phyloP scores from a whole-genome alignment of 2,113 vertebrate species.

The Heterotilapia buettikoferi region DNA sequence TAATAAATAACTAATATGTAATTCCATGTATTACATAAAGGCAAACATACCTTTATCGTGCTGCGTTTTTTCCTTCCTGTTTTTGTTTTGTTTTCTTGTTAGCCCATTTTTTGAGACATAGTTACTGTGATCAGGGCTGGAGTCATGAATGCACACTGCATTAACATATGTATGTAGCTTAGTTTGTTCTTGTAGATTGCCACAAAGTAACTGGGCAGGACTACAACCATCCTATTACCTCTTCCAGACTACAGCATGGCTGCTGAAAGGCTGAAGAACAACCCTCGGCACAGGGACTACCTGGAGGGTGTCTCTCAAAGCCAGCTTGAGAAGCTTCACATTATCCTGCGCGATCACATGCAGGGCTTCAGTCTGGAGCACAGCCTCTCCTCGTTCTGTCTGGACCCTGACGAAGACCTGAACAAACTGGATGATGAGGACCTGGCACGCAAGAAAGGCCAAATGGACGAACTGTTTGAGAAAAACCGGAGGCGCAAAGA shows the following conservation, averaged over 20 bases:
- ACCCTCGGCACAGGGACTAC: constrained; percentile 81
- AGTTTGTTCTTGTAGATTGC: not conserved
- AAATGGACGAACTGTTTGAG: constrained; percentile 91
- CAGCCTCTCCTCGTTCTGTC: constrained; percentile 61
- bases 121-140: not conserved
- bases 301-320: constrained; percentile 75
- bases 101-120: not conserved
- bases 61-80: not conserved
- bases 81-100: not conserved
- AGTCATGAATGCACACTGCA: not conserved
- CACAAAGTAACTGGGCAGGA: not conserved
- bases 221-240: not conserved
- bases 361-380: constrained; percentile 76
- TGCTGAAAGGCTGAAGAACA: constrained; percentile 86
- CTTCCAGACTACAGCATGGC: constrained; percentile 80
- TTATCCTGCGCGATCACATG: constrained; percentile 78
- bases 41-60: not conserved
- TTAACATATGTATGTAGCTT: not conserved
- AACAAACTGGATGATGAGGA: constrained; percentile 90
- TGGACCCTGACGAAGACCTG: constrained; percentile 85
- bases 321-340: constrained; percentile 82
- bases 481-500: constrained; percentile 82
- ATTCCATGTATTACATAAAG: too few relatives aligned
- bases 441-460: constrained; percentile 81
- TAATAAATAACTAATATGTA: not conserved